Conservation (phyloP, 2,113 vertebrate genomes). For the Protobothrops mucrosquamatus region DNA sequence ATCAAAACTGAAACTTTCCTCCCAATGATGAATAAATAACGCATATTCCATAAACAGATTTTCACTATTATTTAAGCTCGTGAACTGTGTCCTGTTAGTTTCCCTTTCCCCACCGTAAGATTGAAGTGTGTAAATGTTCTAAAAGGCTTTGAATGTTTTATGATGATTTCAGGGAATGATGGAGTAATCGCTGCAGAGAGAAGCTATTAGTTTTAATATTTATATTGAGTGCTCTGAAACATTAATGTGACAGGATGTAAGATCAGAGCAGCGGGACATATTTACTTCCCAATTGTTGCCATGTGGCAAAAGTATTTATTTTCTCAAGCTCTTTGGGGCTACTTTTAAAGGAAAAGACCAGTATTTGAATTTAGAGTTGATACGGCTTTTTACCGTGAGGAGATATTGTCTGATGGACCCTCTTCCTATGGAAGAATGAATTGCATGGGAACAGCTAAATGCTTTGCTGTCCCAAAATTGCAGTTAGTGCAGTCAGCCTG, state of each 20-base stretch:
- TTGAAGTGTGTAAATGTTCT: conserved; percentile 99
- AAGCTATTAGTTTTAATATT: conserved; percentile 99
- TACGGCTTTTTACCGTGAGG: conserved; percentile 33
- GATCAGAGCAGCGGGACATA: conserved; percentile 94
- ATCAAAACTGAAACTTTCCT: conserved; percentile 88
- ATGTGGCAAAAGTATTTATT: conserved; percentile 88
- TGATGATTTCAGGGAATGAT: conserved; percentile 99
- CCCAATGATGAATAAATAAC: conserved; percentile 99
- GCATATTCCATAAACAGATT: conserved; percentile 97
- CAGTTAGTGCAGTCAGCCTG: background rate
- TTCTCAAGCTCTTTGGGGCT: conserved; percentile 72
- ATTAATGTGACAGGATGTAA: conserved; percentile 99
- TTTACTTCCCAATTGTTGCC: conserved; percentile 86
- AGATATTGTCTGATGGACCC: conserved; percentile 11
- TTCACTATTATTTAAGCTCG: conserved; percentile 95
- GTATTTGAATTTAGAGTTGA: conserved; percentile 52
- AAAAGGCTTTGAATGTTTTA: conserved; percentile 99
- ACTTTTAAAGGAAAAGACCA: conserved; percentile 39
- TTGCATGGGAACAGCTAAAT: background rate
- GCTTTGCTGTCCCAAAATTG: background rate
- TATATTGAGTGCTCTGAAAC: conserved; percentile 99
- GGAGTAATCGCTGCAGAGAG: conserved; percentile 98
- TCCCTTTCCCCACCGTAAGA: conserved; percentile 89
- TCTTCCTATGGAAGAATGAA: conserved; percentile 17
- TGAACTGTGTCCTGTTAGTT: conserved; percentile 85